phyloP scores from a whole-genome alignment of 2,888 invertebrate species.

The Graphium colonna region DNA sequence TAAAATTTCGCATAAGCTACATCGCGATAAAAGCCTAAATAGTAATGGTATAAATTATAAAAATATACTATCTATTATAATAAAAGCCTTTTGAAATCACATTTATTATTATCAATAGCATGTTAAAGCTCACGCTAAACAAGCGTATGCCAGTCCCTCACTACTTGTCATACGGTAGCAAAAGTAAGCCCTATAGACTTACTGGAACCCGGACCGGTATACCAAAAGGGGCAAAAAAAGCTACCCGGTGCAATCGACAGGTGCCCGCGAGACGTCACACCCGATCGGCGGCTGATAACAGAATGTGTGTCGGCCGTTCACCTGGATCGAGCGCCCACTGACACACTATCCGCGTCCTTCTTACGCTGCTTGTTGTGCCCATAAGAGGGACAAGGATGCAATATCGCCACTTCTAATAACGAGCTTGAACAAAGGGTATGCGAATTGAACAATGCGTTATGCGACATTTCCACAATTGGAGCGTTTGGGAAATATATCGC shows the following conservation, averaged over 20 bases:
- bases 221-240: slow-evolving; percentile 25
- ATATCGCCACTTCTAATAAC: slow-evolving; percentile 15
- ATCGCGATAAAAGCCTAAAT: too few species aligned
- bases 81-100: too few species aligned
- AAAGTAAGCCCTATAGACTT: slow-evolving; percentile 22
- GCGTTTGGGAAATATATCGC: slow-evolving; percentile 41
- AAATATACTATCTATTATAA: too few species aligned
- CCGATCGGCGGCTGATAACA: slow-evolving; percentile 68
- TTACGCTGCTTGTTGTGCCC: slow-evolving; percentile 37
- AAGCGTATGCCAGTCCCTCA: too few species aligned
- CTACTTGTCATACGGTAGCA: neutral
- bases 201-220: slow-evolving; percentile 25
- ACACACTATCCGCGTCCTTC: slow-evolving; percentile 60
- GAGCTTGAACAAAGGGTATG: slow-evolving; percentile 42
- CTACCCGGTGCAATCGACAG: slow-evolving; percentile 48
- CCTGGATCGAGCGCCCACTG: slow-evolving; percentile 60
- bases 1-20: too few species aligned
- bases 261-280: slow-evolving; percentile 58
- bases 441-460: slow-evolving; percentile 47
- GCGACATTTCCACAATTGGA: slow-evolving; percentile 55
- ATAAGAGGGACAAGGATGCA: slow-evolving; percentile 37
- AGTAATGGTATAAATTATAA: too few species aligned
- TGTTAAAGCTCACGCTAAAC: too few species aligned
- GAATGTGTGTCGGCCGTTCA: slow-evolving; percentile 76
- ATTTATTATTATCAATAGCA: too few species aligned